phyloP scores from a whole-genome alignment of 2,797 vertebrate genomes.

The Dendrocincla fuliginosa region DNA sequence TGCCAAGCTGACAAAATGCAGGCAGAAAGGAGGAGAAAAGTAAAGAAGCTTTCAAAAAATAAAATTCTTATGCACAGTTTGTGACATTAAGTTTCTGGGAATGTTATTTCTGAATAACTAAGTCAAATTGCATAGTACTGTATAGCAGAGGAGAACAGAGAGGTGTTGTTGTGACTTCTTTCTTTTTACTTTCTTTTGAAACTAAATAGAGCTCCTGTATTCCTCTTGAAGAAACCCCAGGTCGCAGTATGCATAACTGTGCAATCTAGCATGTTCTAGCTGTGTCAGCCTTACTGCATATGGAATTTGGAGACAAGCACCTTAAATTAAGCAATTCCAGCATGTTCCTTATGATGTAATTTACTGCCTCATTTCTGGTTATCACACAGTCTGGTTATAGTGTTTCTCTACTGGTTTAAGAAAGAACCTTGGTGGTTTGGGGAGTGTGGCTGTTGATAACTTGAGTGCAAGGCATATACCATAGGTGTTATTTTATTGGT shows the following conservation, averaged over 20 bases:
- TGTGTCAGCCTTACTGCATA: not conserved
- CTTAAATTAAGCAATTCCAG: not conserved
- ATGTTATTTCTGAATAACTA: not conserved
- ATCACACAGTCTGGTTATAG: not conserved
- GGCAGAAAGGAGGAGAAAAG: not conserved
- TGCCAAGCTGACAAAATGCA: not conserved
- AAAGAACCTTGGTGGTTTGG: not conserved
- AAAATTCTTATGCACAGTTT: not conserved
- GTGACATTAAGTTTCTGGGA: not conserved
- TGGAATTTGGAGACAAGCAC: not conserved
- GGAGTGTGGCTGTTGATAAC: not conserved
- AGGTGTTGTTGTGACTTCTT: not conserved
- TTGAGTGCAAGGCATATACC: not conserved
- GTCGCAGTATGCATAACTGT: rapidly evolving
- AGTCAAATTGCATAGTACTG: not conserved
- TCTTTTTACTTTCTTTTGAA: not conserved
- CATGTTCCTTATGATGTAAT: not conserved
- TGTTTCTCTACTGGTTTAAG: not conserved
- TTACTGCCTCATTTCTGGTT: not conserved
- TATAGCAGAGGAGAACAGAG: not conserved
- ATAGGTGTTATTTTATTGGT: not conserved
- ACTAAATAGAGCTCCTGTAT: not conserved
- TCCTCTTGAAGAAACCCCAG: not conserved
- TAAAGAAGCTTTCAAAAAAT: not conserved
- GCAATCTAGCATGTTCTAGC: not conserved